Evolutionary conservation across 2,888 invertebrate species (phyloP), one percentile per base, ranked within the genome.

Genomic region (Myopa testacea): DNA sequence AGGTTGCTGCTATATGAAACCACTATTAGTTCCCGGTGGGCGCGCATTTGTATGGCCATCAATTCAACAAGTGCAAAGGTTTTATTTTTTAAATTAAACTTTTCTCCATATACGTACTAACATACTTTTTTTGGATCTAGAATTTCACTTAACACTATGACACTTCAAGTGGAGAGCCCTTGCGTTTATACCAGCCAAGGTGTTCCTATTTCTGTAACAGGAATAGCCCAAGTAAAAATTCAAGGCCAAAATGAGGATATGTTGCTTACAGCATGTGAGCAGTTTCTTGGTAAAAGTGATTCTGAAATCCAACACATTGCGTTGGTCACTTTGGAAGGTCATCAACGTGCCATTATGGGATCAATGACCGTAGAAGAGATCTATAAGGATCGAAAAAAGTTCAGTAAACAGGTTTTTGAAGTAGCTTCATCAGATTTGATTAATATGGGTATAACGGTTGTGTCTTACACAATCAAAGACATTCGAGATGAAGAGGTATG

Each of bases 321-420:
- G 38, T 91, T 97, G 80, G 96, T 96, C 58, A 98, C 97, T 62
- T 90, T 97, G 38, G 97, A 98, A 90, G 97, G 97, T 75, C 97
- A 98, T 88, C 97, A 98, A 89, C 92, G 97, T 81, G 97, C 97
- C 82, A 97, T 97, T 81, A 98, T 98, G 97, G 97, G 97, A 50
- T 96, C 96, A 81, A 97, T 97, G 97, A 97, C 97, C 0, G 97
- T 98, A 4, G 97, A 97, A 90, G 97, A 98, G 90, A 97, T 98
- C 86, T 98, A 97, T 89, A 97, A 97, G 88, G 97, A 98, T 88
- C 93, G 98, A 77, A 97, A 98, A 90, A 97, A 97, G 89, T 98
- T 98, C 90, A 97, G 97, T 86, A 97, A 97, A 90, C 93, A 94
- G 89, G 97, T 98, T 4, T 98, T 97, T 85, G 97, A 98, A 90